phyloP scores from a whole-genome alignment of 2,888 invertebrate genomes.

The Lissocephala sabroskyi region DNA sequence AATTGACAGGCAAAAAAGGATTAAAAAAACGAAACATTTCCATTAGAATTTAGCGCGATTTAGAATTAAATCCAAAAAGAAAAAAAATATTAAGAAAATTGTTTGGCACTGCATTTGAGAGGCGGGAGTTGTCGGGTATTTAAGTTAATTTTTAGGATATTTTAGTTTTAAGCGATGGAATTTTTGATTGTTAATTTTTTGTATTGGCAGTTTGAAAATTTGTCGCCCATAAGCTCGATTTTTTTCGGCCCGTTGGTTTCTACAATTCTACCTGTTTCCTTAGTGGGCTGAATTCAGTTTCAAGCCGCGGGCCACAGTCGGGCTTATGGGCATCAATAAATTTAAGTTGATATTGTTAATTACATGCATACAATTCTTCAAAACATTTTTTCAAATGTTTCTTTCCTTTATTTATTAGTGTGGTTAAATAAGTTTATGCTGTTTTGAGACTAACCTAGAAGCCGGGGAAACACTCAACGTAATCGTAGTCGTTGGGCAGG shows the following conservation, averaged over 20 bases:
- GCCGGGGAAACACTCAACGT: too few species aligned
- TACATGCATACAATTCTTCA: too few species aligned
- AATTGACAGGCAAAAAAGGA: too few species aligned
- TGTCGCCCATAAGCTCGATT: conserved; percentile 27
- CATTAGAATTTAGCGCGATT: conserved; percentile 31
- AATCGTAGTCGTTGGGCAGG: too few species aligned
- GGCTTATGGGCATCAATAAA: conserved; percentile 47
- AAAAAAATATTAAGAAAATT: conserved; percentile 2
- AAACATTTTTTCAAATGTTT: too few species aligned
- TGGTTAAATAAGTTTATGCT: too few species aligned
- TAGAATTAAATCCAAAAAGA: conserved; percentile 12
- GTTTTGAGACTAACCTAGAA: too few species aligned
- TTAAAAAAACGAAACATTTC: conserved; percentile 31
- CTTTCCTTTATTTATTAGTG: too few species aligned
- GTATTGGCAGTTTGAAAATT: conserved; percentile 4
- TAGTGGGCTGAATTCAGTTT: conserved; percentile 71
- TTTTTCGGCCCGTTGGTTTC: conserved; percentile 34
- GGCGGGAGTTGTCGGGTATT: not conserved
- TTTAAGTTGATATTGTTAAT: too few species aligned
- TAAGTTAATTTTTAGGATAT: not conserved
- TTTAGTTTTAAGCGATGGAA: not conserved
- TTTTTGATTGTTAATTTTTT: not conserved
- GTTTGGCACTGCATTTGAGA: not conserved
- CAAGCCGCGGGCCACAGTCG: conserved; percentile 43
- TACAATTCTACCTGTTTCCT: conserved; percentile 70